Percentiles rank a stretch among this genome's conserved stretches.
phyloP scores from a whole-genome alignment of 2,888 invertebrate species.

The Diarsia rubi region DNA sequence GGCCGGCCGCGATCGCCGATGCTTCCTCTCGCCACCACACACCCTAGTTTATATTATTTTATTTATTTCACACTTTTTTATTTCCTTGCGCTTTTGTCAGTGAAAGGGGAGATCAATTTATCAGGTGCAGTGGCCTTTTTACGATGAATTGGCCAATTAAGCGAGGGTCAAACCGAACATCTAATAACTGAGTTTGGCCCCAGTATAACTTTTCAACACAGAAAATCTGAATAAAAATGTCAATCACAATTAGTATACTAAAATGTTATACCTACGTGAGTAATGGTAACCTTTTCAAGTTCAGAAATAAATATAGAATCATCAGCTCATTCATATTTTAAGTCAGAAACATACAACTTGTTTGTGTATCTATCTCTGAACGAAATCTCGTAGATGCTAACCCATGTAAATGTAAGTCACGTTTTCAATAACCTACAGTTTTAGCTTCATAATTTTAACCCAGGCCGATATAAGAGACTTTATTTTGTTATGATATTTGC shows the following conservation, averaged over 20 bases:
- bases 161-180: neutral
- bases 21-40: conserved; percentile 61
- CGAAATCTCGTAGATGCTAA: conserved; percentile 82
- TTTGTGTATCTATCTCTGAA: conserved; percentile 69
- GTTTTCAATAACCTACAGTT: conserved; percentile 91
- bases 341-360: conserved; percentile 42
- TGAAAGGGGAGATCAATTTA: conserved; percentile 22
- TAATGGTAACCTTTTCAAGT: conserved; percentile 26
- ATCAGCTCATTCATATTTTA: conserved; percentile 41
- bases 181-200: neutral
- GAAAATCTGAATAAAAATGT: conserved; percentile 23
- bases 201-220: conserved; percentile 1
- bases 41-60: conserved; percentile 59
- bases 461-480: conserved; percentile 88
- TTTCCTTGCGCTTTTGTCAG: conserved; percentile 29
- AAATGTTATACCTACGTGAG: conserved; percentile 1
- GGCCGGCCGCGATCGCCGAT: conserved; percentile 65
- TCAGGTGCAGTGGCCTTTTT: conserved; percentile 3
- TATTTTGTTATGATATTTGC: conserved; percentile 88
- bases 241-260: conserved; percentile 19
- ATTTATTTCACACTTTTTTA: conserved; percentile 47
- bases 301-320: conserved; percentile 19
- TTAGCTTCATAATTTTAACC: conserved; percentile 91
- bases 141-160: neutral
- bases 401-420: conserved; percentile 90